Conservation (phyloP, 2,113 vertebrate species). For the Azemiops feae region DNA sequence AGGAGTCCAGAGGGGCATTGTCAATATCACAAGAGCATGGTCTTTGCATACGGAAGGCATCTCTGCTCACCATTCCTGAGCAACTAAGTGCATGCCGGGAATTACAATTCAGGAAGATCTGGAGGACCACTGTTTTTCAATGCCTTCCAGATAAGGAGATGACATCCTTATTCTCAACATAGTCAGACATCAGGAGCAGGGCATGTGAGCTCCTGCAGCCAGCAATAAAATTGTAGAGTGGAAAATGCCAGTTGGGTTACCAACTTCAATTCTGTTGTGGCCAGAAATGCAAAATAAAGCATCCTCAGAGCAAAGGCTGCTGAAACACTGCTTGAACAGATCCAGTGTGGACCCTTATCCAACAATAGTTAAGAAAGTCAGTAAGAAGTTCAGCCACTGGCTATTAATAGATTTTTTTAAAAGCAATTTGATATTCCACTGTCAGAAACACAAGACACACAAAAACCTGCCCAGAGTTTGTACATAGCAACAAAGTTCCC, state of each 20-base stretch:
- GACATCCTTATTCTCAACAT: not conserved
- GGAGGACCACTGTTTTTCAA: not conserved
- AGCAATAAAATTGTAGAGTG: not conserved
- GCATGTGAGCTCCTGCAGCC: not conserved
- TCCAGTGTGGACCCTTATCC: not conserved
- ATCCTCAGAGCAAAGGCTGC: not conserved
- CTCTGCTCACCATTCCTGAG: not conserved
- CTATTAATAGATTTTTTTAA: not conserved
- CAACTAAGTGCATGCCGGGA: not conserved
- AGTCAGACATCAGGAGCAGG: not conserved
- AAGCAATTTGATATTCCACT: not conserved
- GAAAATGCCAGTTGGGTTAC: not conserved
- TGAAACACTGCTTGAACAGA: not conserved
- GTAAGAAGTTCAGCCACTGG: not conserved
- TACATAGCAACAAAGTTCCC: not conserved
- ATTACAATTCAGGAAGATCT: not conserved
- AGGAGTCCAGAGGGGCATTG: not conserved
- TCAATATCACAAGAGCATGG: not conserved
- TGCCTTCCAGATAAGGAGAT: not conserved
- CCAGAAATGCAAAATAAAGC: not conserved
- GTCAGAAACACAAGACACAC: not conserved
- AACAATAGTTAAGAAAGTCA: not conserved
- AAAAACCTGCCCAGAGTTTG: not conserved
- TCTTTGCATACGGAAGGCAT: not conserved
- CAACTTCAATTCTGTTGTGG: not conserved